phyloP scores from a whole-genome alignment of 2,888 invertebrate species.

The Dioctria rufipes region DNA sequence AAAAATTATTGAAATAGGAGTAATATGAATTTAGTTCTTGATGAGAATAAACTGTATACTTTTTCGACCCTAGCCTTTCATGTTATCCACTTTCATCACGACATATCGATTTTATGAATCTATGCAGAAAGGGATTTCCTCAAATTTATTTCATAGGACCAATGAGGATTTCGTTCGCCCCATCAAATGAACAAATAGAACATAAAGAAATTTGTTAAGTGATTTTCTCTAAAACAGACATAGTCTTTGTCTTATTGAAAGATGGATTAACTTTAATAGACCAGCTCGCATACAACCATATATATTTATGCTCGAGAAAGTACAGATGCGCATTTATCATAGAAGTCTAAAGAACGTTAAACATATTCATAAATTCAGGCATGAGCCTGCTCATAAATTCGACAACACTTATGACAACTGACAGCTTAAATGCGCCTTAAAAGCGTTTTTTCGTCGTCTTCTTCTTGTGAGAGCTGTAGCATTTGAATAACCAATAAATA shows the following conservation, averaged over 20 bases:
- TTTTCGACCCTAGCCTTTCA: slow-evolving; percentile 32
- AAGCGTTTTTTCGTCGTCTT: slow-evolving; percentile 29
- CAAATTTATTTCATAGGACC: neutral
- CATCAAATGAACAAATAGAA: slow-evolving; percentile 4
- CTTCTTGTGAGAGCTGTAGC: slow-evolving; percentile 7
- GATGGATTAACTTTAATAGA: neutral
- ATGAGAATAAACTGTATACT: too few relatives aligned
- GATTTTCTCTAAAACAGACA: slow-evolving; percentile 10
- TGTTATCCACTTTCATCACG: slow-evolving; percentile 16
- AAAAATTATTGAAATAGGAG: too few relatives aligned
- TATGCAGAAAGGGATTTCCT: slow-evolving; percentile 16
- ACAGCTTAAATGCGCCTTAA: slow-evolving; percentile 27
- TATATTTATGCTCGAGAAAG: slow-evolving; percentile 4
- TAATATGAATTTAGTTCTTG: too few relatives aligned
- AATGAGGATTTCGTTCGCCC: neutral
- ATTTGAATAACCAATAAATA: slow-evolving; percentile 49
- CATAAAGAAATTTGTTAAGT: slow-evolving; percentile 37
- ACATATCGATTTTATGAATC: slow-evolving; percentile 18
- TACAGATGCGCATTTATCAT: neutral
- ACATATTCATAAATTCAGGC: slow-evolving; percentile 46
- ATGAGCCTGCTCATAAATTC: slow-evolving; percentile 38
- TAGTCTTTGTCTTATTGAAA: slow-evolving; percentile 5
- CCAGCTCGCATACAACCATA: neutral
- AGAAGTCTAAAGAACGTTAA: neutral
- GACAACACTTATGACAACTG: slow-evolving; percentile 44